phyloP scores from a whole-genome alignment of 2,888 invertebrate genomes.

The Kryphioiulus occultus region DNA sequence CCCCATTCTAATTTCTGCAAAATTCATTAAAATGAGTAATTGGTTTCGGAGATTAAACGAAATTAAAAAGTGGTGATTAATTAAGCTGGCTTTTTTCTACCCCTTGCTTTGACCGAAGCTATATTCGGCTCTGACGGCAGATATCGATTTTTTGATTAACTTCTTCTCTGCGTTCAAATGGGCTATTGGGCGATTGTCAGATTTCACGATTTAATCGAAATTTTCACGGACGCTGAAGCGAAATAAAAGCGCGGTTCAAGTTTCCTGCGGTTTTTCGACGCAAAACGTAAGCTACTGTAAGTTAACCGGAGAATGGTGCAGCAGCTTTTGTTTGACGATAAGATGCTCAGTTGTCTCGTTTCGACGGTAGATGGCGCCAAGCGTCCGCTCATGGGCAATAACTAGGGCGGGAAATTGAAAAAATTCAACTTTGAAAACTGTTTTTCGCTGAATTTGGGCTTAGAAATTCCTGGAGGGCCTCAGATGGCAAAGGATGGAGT shows the following conservation, averaged over 20 bases:
- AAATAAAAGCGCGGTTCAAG: too few relatives aligned
- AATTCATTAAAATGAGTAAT: conserved; percentile 42
- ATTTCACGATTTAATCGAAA: conserved; percentile 7
- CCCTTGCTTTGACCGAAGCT: not conserved
- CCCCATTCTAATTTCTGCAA: conserved; percentile 22
- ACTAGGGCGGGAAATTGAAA: too few relatives aligned
- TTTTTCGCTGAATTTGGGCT: too few relatives aligned
- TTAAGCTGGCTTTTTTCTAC: not conserved
- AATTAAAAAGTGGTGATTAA: conserved; percentile 15
- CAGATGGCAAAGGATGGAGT: too few relatives aligned
- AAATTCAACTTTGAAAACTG: too few relatives aligned
- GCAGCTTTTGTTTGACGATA: too few relatives aligned
- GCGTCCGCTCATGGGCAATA: too few relatives aligned
- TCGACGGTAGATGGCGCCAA: not conserved
- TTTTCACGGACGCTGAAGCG: not conserved
- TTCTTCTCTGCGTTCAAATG: not conserved
- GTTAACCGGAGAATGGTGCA: too few relatives aligned
- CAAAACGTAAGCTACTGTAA: too few relatives aligned
- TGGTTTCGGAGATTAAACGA: conserved; percentile 35
- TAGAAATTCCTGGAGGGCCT: too few relatives aligned
- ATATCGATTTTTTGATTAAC: conserved; percentile 11
- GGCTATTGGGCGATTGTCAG: not conserved
- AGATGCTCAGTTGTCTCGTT: not conserved
- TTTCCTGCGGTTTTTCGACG: too few relatives aligned
- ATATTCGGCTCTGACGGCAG: not conserved